phyloP scores from a whole-genome alignment of 2,888 invertebrate species.

The Drosophila engyochracea region DNA sequence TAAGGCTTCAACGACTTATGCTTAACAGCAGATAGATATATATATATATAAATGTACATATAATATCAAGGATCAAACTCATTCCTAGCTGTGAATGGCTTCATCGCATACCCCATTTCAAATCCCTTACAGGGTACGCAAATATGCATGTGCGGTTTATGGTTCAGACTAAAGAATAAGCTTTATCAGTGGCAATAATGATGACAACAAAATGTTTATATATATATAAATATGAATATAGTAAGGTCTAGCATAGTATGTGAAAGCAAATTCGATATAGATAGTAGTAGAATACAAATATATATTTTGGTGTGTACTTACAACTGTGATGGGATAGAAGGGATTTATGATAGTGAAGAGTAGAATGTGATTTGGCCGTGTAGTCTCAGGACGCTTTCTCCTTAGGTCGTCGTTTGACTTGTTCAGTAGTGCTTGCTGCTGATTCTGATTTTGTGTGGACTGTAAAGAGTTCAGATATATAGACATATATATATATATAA shows the following conservation, averaged over 20 bases:
- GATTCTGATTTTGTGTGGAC: slow-evolving; percentile 83
- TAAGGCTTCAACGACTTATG: too few species aligned
- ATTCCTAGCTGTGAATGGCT: neutral
- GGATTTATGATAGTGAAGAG: slow-evolving; percentile 99
- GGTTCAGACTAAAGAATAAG: neutral
- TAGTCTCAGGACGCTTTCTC: slow-evolving; percentile 92
- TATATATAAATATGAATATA: neutral
- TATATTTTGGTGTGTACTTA: slow-evolving; percentile 87
- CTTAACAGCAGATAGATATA: neutral
- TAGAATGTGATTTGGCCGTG: slow-evolving; percentile 97
- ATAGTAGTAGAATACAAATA: neutral
- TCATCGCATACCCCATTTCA: neutral
- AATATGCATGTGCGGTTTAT: neutral
- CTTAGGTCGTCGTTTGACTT: slow-evolving; percentile 88
- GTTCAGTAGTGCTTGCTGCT: slow-evolving; percentile 84
- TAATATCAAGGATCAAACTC: neutral
- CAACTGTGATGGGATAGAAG: slow-evolving; percentile 99
- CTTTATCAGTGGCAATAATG: slow-evolving; percentile 14
- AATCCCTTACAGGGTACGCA: neutral
- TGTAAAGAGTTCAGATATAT: slow-evolving; percentile 67
- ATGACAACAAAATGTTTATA: slow-evolving; percentile 6
- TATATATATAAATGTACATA: neutral
- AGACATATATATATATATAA: slow-evolving; percentile 30
- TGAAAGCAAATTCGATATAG: slow-evolving; percentile 16
- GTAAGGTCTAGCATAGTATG: slow-evolving; percentile 1